phyloP scores from a whole-genome alignment of 2,888 invertebrate genomes.

The Phalangium opilio region DNA sequence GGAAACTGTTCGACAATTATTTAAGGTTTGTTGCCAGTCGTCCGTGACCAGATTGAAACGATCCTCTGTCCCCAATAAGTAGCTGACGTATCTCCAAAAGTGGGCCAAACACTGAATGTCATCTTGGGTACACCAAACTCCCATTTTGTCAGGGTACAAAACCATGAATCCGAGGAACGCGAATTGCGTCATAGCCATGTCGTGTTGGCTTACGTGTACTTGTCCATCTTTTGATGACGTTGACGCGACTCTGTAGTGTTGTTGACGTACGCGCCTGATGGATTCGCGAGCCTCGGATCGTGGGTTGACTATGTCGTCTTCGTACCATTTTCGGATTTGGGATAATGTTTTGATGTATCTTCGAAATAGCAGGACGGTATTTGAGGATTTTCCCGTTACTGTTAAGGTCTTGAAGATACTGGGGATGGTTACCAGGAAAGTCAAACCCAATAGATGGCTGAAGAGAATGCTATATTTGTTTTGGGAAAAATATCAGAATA shows the following conservation, averaged over 20 bases:
- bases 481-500: too few relatives aligned
- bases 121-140: slow-evolving; percentile 42
- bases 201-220: slow-evolving; percentile 42
- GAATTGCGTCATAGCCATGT: slow-evolving; percentile 68
- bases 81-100: slow-evolving; percentile 66
- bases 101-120: slow-evolving; percentile 61
- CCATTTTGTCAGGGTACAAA: slow-evolving; percentile 43
- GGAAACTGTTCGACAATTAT: neutral
- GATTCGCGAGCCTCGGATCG: slow-evolving; percentile 33
- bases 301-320: slow-evolving; percentile 46
- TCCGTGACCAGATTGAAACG: neutral
- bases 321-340: slow-evolving; percentile 65
- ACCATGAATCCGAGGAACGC: slow-evolving; percentile 66
- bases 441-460: slow-evolving; percentile 18
- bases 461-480: slow-evolving; percentile 14
- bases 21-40: neutral
- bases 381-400: slow-evolving; percentile 18
- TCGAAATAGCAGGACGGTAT: slow-evolving; percentile 36
- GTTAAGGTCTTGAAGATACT: slow-evolving; percentile 15
- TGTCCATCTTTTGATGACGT: slow-evolving; percentile 3
- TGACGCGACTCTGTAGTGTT: slow-evolving; percentile 38
- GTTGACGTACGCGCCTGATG: slow-evolving; percentile 31
- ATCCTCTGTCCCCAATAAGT: slow-evolving; percentile 31
- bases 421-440: slow-evolving; percentile 17
- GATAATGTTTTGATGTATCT: slow-evolving; percentile 63